Evolutionary conservation across 2,888 invertebrate species (phyloP).

Genomic region (Apodemia zela): DNA sequence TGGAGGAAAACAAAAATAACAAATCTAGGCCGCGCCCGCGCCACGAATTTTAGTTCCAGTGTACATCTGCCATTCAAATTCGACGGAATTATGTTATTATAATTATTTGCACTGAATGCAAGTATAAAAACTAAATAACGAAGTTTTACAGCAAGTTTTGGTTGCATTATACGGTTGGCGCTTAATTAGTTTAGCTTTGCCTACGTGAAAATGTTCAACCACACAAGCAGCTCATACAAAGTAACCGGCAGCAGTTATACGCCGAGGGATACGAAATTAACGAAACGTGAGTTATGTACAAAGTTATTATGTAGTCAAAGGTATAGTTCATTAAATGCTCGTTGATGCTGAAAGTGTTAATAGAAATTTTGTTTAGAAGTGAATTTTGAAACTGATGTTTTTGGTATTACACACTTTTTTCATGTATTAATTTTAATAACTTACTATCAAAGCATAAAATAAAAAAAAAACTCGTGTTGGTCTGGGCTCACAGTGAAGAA

Average conservation of each 20-base stretch:
- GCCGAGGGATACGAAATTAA: conserved; percentile 38
- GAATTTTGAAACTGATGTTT: too few relatives aligned
- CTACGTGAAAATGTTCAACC: conserved; percentile 53
- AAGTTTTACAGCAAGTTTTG: conserved; percentile 24
- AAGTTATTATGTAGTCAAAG: conserved; percentile 30
- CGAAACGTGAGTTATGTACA: conserved; percentile 44
- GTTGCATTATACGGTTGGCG: conserved; percentile 18
- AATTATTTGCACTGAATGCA: conserved; percentile 43
- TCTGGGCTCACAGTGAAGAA: too few relatives aligned
- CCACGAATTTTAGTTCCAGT: conserved; percentile 54
- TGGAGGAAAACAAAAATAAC: conserved; percentile 68
- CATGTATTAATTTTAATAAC: too few relatives aligned
- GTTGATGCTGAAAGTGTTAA: too few relatives aligned
- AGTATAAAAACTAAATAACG: conserved; percentile 33
- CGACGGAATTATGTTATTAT: conserved; percentile 49
- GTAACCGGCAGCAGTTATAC: conserved; percentile 40
- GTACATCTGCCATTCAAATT: conserved; percentile 49
- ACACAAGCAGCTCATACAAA: conserved; percentile 52
- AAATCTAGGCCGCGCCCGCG: conserved; percentile 45
- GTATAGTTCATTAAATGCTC: conserved; percentile 9
- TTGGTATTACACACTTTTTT: too few relatives aligned
- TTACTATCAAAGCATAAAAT: too few relatives aligned
- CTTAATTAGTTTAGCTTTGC: conserved; percentile 29
- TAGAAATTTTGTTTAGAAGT: too few relatives aligned
- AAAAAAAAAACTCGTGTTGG: too few relatives aligned